Percentiles rank a stretch among this genome's conserved stretches.
phyloP scores from a whole-genome alignment of 2,888 invertebrate species.

The Didymodactylos carnosus region DNA sequence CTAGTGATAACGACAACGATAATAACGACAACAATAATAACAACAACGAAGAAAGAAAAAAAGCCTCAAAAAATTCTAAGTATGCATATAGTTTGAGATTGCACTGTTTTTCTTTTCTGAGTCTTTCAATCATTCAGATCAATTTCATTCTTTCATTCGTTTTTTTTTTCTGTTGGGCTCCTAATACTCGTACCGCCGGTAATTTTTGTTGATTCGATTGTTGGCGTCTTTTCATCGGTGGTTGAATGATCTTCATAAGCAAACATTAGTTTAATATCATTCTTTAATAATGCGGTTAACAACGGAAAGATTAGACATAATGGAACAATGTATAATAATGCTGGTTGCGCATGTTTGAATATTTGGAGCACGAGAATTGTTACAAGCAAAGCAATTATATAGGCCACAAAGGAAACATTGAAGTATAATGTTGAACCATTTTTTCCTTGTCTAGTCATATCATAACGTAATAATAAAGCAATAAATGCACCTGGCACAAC shows the following conservation, averaged over 20 bases:
- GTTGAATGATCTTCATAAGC: neutral
- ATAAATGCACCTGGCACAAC: constrained; percentile 98
- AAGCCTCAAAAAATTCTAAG: too few relatives aligned
- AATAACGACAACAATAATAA: too few relatives aligned
- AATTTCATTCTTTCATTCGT: too few relatives aligned
- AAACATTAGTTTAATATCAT: neutral
- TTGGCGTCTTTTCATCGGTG: neutral
- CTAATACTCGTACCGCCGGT: too few relatives aligned
- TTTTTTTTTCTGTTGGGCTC: neutral
- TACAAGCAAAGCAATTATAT: constrained; percentile 69
- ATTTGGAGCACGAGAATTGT: constrained; percentile 94
- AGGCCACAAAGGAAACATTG: constrained; percentile 60
- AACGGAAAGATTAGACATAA: constrained; percentile 34
- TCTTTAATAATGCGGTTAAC: neutral
- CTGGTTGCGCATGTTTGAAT: constrained; percentile 84
- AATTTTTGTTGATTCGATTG: too few relatives aligned
- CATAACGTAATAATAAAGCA: constrained; percentile 78
- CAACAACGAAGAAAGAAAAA: too few relatives aligned
- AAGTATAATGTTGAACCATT: neutral
- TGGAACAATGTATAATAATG: constrained; percentile 83
- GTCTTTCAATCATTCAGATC: too few relatives aligned
- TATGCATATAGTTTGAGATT: too few relatives aligned
- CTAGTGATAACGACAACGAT: too few relatives aligned
- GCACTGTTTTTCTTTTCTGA: too few relatives aligned
- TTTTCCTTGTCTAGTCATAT: constrained; percentile 42